Base-by-base conservation (phyloP, 2,888 invertebrate species). In the Lomographa bimaculata region DNA sequence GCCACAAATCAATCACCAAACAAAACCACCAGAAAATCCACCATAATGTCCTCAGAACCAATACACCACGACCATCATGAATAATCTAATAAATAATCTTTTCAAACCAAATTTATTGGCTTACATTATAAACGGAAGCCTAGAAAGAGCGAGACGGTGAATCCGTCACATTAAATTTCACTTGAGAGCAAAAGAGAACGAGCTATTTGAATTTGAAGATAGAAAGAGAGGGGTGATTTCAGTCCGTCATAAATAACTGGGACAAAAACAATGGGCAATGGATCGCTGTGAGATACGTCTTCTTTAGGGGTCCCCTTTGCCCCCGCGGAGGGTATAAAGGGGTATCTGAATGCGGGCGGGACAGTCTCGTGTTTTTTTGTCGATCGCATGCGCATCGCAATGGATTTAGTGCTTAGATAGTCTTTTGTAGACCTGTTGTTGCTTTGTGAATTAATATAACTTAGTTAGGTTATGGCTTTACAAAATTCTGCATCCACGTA, bases 201-300 rank as follows among this genome's bases (percentile, higher is more conserved):
- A 3, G 5, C 11, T 11, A 27, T 3, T 8, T 1, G 8, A 23
- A 14, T 8, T 1, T 7, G 9, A 11, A 30, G 79, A 56, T 47
- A 46, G 75, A 84, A 58, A 45, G 69, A 60, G 84, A 81, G 38
- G 67, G 69, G 48, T 32, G 52, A 68, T 57, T 72, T 76, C 78
- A 79, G 80, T 81, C 73, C 75, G 80, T 87, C 89, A 87, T 87
- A 89, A 89, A 89, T 89, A 84, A 87, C 80, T 70, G 71, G 68
- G 69, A 79, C 83, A 87, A 87, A 89, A 89, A 89, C 89, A 89
- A 89, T 89, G 87, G 86, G 87, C 87, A 89, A 89, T 89, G 85
- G 87, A 75, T 83, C 68, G 80, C 72, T 78, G 82, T 79, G 81
- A 84, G 85, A 83, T 85, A 86, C 81, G 86, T 86, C 87, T 89